These are phyloP conservation scores for Hydropotes inermis DNA, from an alignment of 2,113 vertebrate genomes.

Conservation along the genomic window DNA sequence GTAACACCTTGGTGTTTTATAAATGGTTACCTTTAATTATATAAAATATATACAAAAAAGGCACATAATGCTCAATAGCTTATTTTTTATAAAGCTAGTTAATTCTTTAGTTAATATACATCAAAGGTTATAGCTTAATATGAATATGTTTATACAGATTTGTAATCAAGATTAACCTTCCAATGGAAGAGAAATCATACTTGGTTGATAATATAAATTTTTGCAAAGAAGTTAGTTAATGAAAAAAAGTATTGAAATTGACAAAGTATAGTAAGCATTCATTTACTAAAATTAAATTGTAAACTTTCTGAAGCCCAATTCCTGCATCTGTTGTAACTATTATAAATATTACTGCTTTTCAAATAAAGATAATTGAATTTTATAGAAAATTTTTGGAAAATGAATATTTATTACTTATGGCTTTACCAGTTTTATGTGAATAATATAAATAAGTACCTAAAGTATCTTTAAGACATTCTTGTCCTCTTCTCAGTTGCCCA, in stretches of 20 bases:
- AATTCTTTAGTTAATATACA: background rate
- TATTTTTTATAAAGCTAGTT: background rate
- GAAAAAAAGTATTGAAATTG: background rate
- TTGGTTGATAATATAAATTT: constrained; percentile 1
- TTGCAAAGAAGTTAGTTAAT: background rate
- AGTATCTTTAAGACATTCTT: constrained; percentile 6
- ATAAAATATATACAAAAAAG: background rate
- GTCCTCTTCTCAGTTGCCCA: constrained; percentile 43
- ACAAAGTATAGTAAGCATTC: background rate
- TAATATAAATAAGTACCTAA: background rate
- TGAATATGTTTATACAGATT: background rate
- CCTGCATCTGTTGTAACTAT: background rate
- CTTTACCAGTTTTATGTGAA: background rate
- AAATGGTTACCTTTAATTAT: background rate
- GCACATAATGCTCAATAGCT: background rate
- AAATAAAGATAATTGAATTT: constrained; percentile 27
- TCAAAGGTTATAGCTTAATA: background rate
- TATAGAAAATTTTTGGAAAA: constrained; percentile 1
- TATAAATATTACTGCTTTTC: constrained; percentile 13
- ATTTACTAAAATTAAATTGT: background rate
- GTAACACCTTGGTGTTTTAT: background rate
- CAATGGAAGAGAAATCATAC: background rate
- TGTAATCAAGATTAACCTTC: background rate
- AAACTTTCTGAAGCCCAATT: background rate
- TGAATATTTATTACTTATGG: background rate